phyloP scores from a whole-genome alignment of 2,888 invertebrate genomes.

The Phyto melanocephala region DNA sequence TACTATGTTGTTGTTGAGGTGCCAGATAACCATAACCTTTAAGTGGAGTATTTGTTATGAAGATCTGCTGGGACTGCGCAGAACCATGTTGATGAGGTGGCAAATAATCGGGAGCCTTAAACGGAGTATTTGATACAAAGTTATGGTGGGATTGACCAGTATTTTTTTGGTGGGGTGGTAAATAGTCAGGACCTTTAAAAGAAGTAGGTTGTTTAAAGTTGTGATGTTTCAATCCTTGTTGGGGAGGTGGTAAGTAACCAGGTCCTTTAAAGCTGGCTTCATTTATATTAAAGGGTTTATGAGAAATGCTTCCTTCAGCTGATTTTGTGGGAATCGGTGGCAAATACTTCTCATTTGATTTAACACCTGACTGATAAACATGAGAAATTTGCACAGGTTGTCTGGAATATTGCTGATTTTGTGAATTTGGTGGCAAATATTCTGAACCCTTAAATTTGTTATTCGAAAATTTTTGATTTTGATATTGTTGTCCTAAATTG shows the following conservation, averaged over 20 bases:
- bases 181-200: conserved; percentile 44
- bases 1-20: conserved; percentile 15
- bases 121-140: neutral
- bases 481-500: neutral
- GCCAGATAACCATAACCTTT: conserved; percentile 40
- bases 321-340: neutral
- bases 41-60: neutral
- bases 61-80: neutral
- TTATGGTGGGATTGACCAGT: neutral
- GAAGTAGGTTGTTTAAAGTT: neutral
- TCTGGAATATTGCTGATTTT: neutral
- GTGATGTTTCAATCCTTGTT: neutral
- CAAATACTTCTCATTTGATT: neutral
- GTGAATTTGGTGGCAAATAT: neutral
- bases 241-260: conserved; percentile 19
- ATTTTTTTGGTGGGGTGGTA: conserved; percentile 27
- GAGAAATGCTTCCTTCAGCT: neutral
- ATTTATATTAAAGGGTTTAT: neutral
- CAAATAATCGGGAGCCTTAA: conserved; percentile 41
- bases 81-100: conserved; percentile 24
- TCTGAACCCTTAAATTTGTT: neutral
- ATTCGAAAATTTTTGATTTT: neutral
- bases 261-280: conserved; percentile 1
- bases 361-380: neutral
- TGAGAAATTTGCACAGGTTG: neutral